A percentile compares a stretch with the other conserved stretches of the same genome.
Conservation (phyloP, 2,113 vertebrate genomes). For the Perccottus glenii region DNA sequence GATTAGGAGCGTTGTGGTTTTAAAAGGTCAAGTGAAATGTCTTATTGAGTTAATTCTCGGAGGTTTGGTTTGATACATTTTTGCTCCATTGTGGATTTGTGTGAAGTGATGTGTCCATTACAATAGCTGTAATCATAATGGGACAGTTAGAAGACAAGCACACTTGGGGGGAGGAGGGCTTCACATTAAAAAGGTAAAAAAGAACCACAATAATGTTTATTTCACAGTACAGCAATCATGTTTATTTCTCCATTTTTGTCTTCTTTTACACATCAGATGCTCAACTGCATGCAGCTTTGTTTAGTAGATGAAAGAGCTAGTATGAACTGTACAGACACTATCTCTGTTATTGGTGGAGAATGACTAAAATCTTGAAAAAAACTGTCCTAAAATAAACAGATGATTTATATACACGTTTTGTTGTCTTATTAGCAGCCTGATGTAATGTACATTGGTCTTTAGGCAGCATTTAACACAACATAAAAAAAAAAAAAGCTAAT, state of each 20-base stretch:
- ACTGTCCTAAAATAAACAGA: conserved; percentile 2
- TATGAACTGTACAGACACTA: conserved; percentile 29
- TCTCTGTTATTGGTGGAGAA: conserved; percentile 23
- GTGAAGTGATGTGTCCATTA: conserved; percentile 1
- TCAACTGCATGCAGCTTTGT: conserved; percentile 69
- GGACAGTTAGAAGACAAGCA: conserved; percentile 27
- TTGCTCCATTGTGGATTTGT: conserved; percentile 5
- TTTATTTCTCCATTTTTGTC: conserved; percentile 49
- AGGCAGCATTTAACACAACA: conserved; percentile 25
- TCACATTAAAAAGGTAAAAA: not conserved
- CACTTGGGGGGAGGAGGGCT: no score
- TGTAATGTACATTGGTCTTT: conserved; percentile 26
- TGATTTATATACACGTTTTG: conserved; percentile 11
- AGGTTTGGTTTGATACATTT: not conserved
- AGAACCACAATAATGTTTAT: conserved; percentile 24
- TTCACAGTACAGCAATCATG: conserved; percentile 33
- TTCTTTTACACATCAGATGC: conserved; percentile 53
- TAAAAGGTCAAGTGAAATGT: conserved; percentile 30
- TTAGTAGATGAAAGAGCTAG: conserved; percentile 25
- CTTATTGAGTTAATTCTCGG: conserved; percentile 16
- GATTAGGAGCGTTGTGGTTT: conserved; percentile 21
- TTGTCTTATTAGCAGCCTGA: conserved; percentile 16
- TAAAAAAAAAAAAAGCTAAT: conserved; percentile 4
- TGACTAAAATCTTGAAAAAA: conserved; percentile 34
- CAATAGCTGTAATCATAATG: conserved; percentile 29